phyloP scores from a whole-genome alignment of 2,113 vertebrate genomes.

The Brachyhypopomus gauderio region DNA sequence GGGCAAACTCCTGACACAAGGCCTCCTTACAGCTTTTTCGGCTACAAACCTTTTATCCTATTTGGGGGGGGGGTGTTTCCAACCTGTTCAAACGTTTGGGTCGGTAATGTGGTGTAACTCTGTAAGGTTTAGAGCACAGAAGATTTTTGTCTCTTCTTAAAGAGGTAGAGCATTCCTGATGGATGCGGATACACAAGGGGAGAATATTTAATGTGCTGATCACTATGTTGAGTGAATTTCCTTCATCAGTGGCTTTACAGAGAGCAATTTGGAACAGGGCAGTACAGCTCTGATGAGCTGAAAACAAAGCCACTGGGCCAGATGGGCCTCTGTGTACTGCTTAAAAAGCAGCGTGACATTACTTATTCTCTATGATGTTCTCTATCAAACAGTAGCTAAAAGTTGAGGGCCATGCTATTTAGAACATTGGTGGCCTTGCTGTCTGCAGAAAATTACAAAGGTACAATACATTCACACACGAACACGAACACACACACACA shows the following conservation, averaged over 20 bases:
- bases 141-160: not conserved
- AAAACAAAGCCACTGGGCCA: not conserved
- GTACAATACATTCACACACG: too few relatives aligned
- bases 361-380: not conserved
- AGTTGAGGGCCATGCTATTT: too few relatives aligned
- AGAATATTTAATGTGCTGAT: constrained; percentile 1
- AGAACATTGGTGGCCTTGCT: too few relatives aligned
- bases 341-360: not conserved
- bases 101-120: too few relatives aligned
- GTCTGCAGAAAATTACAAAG: too few relatives aligned
- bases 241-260: not conserved
- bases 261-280: not conserved
- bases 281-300: not conserved
- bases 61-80: too few relatives aligned
- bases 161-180: not conserved
- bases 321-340: not conserved
- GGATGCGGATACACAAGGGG: not conserved
- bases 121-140: not conserved
- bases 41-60: not conserved
- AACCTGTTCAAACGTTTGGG: too few relatives aligned
- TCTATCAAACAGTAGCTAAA: too few relatives aligned
- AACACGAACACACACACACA: too few relatives aligned
- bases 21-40: not conserved
- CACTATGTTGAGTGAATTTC: constrained; percentile 2
- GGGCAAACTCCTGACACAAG: constrained; percentile 43